These are phyloP conservation scores for Tachina lurida DNA, from an alignment of 2,888 invertebrate genomes.

Conservation along the genomic window DNA sequence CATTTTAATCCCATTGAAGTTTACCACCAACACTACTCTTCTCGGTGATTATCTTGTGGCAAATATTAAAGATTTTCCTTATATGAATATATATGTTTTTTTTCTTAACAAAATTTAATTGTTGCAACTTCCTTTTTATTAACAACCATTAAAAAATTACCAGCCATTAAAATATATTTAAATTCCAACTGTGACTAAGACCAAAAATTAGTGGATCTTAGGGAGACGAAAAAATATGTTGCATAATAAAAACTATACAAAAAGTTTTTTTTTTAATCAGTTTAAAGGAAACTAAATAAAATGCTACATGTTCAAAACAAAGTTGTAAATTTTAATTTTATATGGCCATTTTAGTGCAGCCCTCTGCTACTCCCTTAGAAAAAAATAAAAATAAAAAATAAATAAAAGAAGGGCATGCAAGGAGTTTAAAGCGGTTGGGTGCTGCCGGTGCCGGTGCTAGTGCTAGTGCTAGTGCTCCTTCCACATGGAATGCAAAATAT, in stretches of 20 bases:
- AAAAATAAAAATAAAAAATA: not conserved
- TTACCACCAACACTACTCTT: not conserved
- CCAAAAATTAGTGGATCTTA: conserved; percentile 31
- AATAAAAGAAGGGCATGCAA: not conserved
- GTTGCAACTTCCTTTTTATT: conserved; percentile 65
- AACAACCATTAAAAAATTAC: conserved; percentile 61
- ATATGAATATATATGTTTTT: not conserved
- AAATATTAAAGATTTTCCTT: not conserved
- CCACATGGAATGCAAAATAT: conserved; percentile 9
- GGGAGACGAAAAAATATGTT: not conserved
- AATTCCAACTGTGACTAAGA: conserved; percentile 62
- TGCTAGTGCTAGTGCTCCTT: not conserved
- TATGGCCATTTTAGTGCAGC: conserved; percentile 60
- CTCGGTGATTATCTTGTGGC: not conserved
- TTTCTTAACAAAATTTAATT: conserved; percentile 48
- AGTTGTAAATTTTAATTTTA: conserved; percentile 80
- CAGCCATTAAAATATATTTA: conserved; percentile 64
- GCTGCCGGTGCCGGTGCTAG: not conserved
- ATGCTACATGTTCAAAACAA: conserved; percentile 74
- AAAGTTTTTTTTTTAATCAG: conserved; percentile 60
- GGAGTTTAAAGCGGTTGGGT: not conserved
- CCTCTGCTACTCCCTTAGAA: conserved; percentile 22
- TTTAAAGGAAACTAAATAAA: conserved; percentile 48
- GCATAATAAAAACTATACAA: conserved; percentile 21
- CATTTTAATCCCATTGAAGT: conserved; percentile 34